Conservation (phyloP, 2,113 vertebrate genomes). For the Psilopsiagon aymara region DNA sequence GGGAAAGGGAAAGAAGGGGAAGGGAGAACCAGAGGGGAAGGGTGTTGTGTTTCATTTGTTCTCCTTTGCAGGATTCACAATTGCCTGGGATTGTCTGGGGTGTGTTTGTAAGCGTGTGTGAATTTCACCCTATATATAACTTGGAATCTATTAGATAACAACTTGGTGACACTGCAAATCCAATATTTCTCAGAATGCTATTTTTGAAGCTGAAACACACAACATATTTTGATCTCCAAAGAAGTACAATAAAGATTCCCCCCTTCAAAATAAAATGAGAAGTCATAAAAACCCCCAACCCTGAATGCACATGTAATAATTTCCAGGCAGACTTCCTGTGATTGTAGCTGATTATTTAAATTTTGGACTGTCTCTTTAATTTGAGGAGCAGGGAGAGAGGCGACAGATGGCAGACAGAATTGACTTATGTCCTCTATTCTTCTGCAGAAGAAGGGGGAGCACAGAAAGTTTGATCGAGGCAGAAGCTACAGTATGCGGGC, state of each 20-base stretch:
- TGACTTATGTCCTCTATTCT: conserved; percentile 87
- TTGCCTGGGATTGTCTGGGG: not conserved
- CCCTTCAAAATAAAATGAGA: conserved; percentile 39
- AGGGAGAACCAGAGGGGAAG: not conserved
- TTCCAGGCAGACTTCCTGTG: conserved; percentile 55
- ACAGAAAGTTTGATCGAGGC: conserved; percentile 82
- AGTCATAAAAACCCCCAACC: not conserved
- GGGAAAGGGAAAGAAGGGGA: not conserved
- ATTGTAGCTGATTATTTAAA: conserved; percentile 72
- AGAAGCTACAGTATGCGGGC: conserved; percentile 69
- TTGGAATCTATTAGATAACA: conserved; percentile 58
- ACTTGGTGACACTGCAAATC: conserved; percentile 48
- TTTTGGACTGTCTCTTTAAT: conserved; percentile 80
- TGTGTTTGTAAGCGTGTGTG: not conserved
- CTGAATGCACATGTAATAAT: conserved; percentile 24
- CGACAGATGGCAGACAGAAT: conserved; percentile 90
- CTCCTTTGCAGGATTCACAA: not conserved
- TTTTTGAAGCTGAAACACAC: conserved; percentile 56
- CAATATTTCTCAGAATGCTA: conserved; percentile 52
- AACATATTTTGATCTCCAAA: conserved; percentile 49
- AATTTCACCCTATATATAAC: conserved; percentile 67
- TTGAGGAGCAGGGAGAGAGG: conserved; percentile 76
- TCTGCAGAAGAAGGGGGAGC: conserved; percentile 79
- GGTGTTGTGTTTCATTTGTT: not conserved
- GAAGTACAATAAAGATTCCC: conserved; percentile 42